These are phyloP conservation scores for Parasteatoda tepidariorum DNA, from an alignment of 1,140 invertebrate species.

Conservation along the genomic window DNA sequence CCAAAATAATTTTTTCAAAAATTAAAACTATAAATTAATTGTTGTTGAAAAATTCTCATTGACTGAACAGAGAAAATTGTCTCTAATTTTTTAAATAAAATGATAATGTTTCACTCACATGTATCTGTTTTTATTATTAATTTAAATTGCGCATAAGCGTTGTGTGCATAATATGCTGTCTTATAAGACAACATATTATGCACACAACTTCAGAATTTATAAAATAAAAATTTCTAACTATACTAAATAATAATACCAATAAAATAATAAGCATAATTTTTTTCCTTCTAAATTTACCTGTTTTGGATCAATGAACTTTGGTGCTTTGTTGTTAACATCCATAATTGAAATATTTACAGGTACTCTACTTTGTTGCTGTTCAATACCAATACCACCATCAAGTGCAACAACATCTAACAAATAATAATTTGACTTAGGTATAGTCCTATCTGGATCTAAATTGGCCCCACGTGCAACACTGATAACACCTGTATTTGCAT, in stretches of 20 bases:
- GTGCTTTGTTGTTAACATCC: slow-evolving; percentile 92
- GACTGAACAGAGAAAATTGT: no score
- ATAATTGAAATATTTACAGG: slow-evolving; percentile 84
- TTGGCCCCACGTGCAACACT: slow-evolving; percentile 86
- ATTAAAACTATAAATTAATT: no score
- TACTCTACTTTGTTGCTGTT: slow-evolving; percentile 74
- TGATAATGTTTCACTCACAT: no score
- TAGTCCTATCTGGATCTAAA: slow-evolving; percentile 88
- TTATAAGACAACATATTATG: no score
- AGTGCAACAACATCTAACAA: slow-evolving; percentile 76
- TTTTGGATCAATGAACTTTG: slow-evolving; percentile 72
- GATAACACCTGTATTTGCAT: slow-evolving; percentile 83
- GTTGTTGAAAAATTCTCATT: no score
- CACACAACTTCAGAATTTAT: background rate
- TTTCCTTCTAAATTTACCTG: slow-evolving; percentile 62
- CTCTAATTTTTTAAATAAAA: no score
- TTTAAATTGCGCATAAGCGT: no score
- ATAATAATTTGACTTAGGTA: slow-evolving; percentile 75
- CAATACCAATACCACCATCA: slow-evolving; percentile 86
- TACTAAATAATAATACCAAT: no score
- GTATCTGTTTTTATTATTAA: no score
- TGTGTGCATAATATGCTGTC: no score
- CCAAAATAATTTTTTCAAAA: no score
- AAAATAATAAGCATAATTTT: no score
- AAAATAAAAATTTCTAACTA: background rate